Evolutionary conservation across 2,888 invertebrate genomes (phyloP).

Genomic region (Eupithecia tripunctaria): DNA sequence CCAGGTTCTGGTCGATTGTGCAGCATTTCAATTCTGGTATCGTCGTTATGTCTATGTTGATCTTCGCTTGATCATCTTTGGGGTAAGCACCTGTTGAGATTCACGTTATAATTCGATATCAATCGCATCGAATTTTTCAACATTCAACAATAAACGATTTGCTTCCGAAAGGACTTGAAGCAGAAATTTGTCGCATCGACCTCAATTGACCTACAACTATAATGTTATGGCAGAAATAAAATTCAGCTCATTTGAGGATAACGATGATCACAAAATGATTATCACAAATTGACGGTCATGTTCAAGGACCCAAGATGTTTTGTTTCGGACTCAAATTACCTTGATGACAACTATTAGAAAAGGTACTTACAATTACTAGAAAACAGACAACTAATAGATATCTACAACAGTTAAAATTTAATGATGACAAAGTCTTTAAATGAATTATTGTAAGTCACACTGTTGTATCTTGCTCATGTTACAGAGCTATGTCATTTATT

Average conservation of each 20-base stretch:
- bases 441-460: not conserved
- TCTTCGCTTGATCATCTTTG: conserved; percentile 62
- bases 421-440: not conserved
- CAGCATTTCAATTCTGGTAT: conserved; percentile 65
- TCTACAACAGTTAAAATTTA: not conserved
- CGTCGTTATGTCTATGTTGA: conserved; percentile 68
- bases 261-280: not conserved
- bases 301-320: not conserved
- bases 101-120: not conserved
- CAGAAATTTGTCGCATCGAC: too few species aligned
- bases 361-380: not conserved
- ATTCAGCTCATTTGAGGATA: not conserved
- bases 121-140: not conserved
- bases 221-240: not conserved
- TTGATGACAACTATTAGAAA: not conserved
- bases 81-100: conserved; percentile 68
- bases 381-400: too few species aligned
- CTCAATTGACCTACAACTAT: too few species aligned
- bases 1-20: conserved; percentile 66
- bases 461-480: too few species aligned
- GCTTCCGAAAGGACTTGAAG: not conserved
- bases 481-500: too few species aligned
- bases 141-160: not conserved
- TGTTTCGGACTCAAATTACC: not conserved
- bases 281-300: not conserved